Evolutionary conservation across 2,113 vertebrate genomes (phyloP).

Genomic region (Emydura subglobosa): DNA sequence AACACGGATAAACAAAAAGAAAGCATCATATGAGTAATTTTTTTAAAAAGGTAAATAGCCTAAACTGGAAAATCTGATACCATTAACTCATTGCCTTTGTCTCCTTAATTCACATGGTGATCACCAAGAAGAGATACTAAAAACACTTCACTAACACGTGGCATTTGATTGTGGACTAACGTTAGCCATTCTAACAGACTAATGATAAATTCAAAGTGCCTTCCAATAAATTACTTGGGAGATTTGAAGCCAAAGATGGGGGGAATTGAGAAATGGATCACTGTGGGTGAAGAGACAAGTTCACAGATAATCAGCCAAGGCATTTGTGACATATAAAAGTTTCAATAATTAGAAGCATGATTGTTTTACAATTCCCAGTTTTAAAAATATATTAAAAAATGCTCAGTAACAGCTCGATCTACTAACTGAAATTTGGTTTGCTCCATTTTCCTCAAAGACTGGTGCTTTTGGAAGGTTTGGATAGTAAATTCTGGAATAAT

Average conservation of each 20-base stretch:
- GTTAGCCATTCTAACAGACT: background rate
- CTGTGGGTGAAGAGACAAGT: background rate
- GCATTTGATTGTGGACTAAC: background rate
- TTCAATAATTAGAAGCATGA: background rate
- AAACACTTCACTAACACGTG: background rate
- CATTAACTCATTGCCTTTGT: background rate
- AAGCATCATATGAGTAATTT: background rate
- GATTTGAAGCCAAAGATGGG: background rate
- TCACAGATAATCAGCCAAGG: background rate
- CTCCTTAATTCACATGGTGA: background rate
- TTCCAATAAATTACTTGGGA: background rate
- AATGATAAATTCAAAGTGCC: background rate
- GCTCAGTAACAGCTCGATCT: background rate
- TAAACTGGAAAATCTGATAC: background rate
- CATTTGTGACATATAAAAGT: background rate
- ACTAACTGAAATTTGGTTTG: background rate
- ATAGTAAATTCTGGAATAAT: background rate
- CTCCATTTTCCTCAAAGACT: background rate
- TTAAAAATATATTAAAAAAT: background rate
- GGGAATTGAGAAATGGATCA: background rate
- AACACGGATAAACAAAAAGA: background rate
- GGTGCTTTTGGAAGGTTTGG: background rate
- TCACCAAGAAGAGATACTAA: background rate
- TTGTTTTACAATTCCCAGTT: background rate
- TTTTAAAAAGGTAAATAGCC: background rate